These are phyloP conservation scores for Turdus rufiventris DNA, from an alignment of 2,113 vertebrate genomes.

Conservation along the genomic window DNA sequence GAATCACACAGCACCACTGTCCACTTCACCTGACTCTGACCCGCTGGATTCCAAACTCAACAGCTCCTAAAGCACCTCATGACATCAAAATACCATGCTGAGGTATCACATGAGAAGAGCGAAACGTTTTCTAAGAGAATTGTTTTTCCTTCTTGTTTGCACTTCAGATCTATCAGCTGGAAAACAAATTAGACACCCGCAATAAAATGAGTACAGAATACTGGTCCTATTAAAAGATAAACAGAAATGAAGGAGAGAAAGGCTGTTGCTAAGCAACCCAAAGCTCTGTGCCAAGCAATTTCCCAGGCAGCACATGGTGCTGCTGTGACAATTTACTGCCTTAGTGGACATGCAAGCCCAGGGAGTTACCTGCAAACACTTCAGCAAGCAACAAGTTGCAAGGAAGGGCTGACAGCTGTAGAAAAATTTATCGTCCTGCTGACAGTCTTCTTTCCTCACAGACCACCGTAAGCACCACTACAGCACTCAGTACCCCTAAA, in stretches of 20 bases:
- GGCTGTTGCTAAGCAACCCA: slow-evolving; percentile 3
- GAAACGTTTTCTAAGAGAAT: background rate
- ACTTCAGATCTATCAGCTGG: background rate
- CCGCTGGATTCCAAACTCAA: background rate
- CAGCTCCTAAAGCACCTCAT: background rate
- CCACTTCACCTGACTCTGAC: background rate
- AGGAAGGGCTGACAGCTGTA: background rate
- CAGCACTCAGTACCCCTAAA: background rate
- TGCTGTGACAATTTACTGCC: background rate
- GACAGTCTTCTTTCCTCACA: background rate
- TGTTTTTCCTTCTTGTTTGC: background rate
- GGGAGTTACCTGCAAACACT: background rate
- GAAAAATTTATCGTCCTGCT: background rate
- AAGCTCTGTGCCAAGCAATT: background rate
- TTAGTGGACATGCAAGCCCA: rapidly evolving
- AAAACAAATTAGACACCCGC: background rate
- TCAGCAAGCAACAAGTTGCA: background rate
- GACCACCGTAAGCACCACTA: background rate
- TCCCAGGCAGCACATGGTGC: background rate
- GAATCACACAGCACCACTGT: background rate
- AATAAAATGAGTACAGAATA: background rate
- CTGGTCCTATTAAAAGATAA: background rate
- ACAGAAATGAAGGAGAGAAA: background rate
- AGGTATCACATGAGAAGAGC: background rate
- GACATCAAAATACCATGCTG: rapidly evolving